These are phyloP conservation scores for Zaprionus tsacasi DNA, from an alignment of 1,140 invertebrate genomes.

Conservation along the genomic window DNA sequence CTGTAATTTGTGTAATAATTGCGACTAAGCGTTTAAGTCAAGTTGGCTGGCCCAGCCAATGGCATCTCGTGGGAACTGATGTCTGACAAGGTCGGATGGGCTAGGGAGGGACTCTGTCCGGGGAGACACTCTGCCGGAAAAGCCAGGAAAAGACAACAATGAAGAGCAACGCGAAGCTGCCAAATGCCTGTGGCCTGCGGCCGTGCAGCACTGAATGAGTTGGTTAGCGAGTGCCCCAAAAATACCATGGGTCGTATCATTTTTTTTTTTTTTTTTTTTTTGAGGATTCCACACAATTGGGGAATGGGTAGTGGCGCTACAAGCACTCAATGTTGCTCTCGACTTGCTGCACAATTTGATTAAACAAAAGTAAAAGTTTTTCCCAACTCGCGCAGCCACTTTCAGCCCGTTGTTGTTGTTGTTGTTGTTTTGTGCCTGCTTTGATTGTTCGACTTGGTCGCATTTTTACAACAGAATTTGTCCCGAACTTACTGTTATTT, in stretches of 20 bases:
- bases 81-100: constrained; percentile 14
- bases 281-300: not conserved
- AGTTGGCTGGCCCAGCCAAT: constrained; percentile 58
- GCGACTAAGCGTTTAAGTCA: constrained; percentile 81
- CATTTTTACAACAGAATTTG: constrained; percentile 12
- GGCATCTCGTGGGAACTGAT: constrained; percentile 64
- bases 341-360: constrained; percentile 74
- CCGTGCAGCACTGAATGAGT: constrained; percentile 45
- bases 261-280: constrained; percentile 8
- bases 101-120: too few relatives aligned
- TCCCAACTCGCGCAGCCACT: constrained; percentile 58
- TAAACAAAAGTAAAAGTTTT: constrained; percentile 81
- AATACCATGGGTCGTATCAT: constrained; percentile 33
- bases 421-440: constrained; percentile 38
- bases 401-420: constrained; percentile 40
- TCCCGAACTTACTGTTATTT: constrained; percentile 9
- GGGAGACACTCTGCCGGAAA: constrained; percentile 28
- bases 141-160: constrained; percentile 67
- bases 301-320: constrained; percentile 42
- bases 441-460: constrained; percentile 59
- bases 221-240: constrained; percentile 29
- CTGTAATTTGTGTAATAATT: constrained; percentile 81
- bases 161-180: constrained; percentile 11
- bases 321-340: constrained; percentile 73
- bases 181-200: constrained; percentile 52